Percentiles rank a stretch among this genome's conserved stretches.
These are phyloP conservation scores for Busseola fusca DNA, from an alignment of 2,888 invertebrate genomes.

Conservation along the genomic window DNA sequence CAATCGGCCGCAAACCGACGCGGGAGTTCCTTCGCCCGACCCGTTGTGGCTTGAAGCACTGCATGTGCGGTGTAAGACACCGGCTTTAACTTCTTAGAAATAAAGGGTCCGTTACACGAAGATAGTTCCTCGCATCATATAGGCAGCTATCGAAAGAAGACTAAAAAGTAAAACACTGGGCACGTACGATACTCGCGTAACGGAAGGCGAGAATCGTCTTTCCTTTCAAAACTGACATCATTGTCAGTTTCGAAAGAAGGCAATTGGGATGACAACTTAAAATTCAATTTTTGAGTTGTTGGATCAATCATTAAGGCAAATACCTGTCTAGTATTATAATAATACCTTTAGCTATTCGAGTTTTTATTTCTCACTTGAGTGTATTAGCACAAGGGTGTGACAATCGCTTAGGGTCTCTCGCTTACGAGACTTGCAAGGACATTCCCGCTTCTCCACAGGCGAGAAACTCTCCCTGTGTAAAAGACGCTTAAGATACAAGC, in stretches of 20 bases:
- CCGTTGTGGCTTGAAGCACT: constrained; percentile 64
- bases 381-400: not conserved
- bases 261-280: no score
- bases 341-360: not conserved
- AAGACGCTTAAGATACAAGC: constrained; percentile 9
- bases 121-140: not conserved
- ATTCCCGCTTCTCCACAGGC: not conserved
- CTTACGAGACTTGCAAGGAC: not conserved
- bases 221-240: no score
- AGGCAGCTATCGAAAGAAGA: not conserved
- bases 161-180: not conserved
- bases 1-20: constrained; percentile 61
- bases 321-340: not conserved
- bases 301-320: not conserved
- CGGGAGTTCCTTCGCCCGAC: constrained; percentile 44
- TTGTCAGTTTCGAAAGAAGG: no score
- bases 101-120: constrained; percentile 7
- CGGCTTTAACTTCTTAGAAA: constrained; percentile 46
- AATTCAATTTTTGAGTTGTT: no score
- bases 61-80: constrained; percentile 62
- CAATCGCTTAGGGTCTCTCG: no score
- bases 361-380: not conserved
- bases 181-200: not conserved
- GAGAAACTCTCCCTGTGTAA: constrained; percentile 12
- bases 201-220: not conserved